Base-by-base conservation (phyloP, 2,797 vertebrate species). In the Hydrophis major region DNA sequence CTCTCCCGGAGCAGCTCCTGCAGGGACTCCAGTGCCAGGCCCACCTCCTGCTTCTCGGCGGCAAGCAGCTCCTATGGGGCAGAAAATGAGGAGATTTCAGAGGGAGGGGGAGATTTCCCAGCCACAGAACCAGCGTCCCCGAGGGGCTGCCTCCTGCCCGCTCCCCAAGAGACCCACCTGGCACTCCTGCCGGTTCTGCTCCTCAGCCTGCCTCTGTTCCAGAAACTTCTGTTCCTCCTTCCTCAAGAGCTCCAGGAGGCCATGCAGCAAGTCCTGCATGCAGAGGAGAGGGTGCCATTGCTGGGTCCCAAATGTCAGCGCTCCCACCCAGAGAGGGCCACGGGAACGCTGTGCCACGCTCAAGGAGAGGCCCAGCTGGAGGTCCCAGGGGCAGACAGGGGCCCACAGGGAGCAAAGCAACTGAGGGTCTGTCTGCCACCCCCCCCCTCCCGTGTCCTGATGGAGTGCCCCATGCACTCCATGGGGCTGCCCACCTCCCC, bases 191-290 rank as follows among this genome's bases (percentile, higher is more conserved):
- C 32, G 1, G 6, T 16, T 74, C 47, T 53, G 4, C 25, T 86
- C 25, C 50, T 86, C 47, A 2, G 4, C 25, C 47, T 6, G 11
- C 25, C 2, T 13, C 20, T 86, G 47, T 5, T 53, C 12, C 47
- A 86, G 47, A 2, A 86, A 11, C 83, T 86, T 27, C 25, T 53
- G 8, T 47, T 1, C 25, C 69, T 74, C 69, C 1, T 37, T 74
- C 69, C 1, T 74, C 16, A 74, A n/a, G n/a, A 16, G 0, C 0
- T 37, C 25, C 20, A 53, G 12, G 11, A 27, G 47, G 83, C 11
- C 83, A 53, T 53, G 11, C 4, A 50, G 83, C 8, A 53, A 0
- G 47, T 0, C 3, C 69, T 74, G 16, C 0, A 0, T 0, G 0
- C 0, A 16, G 13, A 32, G 0, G n/a, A 69, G 13, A 32, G 13